A percentile compares a stretch with the other conserved stretches of the same genome.
Evolutionary conservation across 2,888 invertebrate species (phyloP).

Genomic region (Ischnura elegans): DNA sequence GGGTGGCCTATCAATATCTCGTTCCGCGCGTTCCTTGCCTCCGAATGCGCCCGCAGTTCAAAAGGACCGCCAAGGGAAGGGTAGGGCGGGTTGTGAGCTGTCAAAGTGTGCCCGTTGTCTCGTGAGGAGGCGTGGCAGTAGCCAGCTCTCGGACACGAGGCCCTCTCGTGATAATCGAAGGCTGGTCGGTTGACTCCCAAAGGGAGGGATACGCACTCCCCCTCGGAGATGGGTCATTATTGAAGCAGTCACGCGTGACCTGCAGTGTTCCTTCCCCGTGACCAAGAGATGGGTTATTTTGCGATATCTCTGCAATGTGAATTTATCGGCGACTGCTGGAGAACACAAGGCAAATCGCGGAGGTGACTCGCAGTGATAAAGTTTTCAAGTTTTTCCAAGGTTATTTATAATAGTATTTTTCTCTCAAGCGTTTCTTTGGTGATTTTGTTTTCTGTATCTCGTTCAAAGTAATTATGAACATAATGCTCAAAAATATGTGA

Average conservation of each 20-base stretch:
- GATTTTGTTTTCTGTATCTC: too few species aligned
- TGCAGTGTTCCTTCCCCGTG: not conserved
- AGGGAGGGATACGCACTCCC: not conserved
- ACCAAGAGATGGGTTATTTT: conserved; percentile 27
- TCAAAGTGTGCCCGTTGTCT: not conserved
- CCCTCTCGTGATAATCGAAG: not conserved
- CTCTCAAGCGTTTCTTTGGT: too few species aligned
- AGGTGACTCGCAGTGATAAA: too few species aligned
- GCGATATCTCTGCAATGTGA: not conserved
- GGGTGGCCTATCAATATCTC: not conserved
- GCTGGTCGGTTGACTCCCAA: not conserved
- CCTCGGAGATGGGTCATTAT: not conserved
- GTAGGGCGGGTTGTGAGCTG: not conserved
- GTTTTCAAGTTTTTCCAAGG: too few species aligned
- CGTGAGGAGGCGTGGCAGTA: conserved; percentile 27
- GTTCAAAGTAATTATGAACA: too few species aligned
- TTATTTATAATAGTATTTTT: too few species aligned
- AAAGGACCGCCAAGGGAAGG: not conserved
- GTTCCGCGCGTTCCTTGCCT: not conserved
- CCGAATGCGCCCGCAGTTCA: not conserved
- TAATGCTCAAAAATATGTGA: too few species aligned
- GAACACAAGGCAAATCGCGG: too few species aligned
- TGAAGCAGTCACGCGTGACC: not conserved
- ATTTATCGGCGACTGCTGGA: not conserved
- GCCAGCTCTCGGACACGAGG: not conserved